These are phyloP conservation scores for Dasypogon diadema DNA, from an alignment of 2,888 invertebrate species.

Conservation along the genomic window DNA sequence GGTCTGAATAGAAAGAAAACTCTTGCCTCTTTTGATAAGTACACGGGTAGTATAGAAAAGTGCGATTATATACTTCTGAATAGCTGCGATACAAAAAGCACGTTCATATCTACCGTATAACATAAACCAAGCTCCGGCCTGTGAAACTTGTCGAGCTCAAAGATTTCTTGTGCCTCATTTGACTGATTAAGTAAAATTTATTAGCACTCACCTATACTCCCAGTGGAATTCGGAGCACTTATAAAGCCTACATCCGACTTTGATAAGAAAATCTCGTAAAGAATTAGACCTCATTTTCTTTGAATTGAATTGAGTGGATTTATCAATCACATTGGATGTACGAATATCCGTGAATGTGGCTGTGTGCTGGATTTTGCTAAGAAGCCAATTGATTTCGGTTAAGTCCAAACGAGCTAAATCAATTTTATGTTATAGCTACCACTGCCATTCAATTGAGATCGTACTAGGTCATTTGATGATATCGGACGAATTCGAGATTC, in stretches of 20 bases:
- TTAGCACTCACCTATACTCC: slow-evolving; percentile 40
- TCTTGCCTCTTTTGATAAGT: slow-evolving; percentile 17
- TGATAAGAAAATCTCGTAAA: slow-evolving; percentile 48
- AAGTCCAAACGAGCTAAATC: slow-evolving; percentile 41
- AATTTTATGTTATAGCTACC: not conserved
- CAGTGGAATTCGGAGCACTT: slow-evolving; percentile 22
- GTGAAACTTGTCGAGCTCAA: slow-evolving; percentile 21
- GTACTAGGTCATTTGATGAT: too few species aligned
- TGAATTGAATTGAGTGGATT: slow-evolving; percentile 47
- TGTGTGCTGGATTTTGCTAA: not conserved
- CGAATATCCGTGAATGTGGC: slow-evolving; percentile 29
- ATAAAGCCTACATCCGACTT: slow-evolving; percentile 36
- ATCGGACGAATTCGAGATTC: too few species aligned
- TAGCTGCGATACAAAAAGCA: slow-evolving; percentile 11
- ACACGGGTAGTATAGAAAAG: slow-evolving; percentile 4
- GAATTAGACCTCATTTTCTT: slow-evolving; percentile 45
- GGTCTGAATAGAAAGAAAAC: slow-evolving; percentile 23
- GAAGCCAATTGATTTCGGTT: slow-evolving; percentile 43
- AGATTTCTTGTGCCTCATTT: slow-evolving; percentile 47
- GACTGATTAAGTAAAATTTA: slow-evolving; percentile 48
- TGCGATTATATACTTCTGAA: not conserved
- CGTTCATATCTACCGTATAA: not conserved
- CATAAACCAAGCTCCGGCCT: not conserved
- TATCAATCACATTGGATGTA: slow-evolving; percentile 29
- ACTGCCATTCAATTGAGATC: not conserved